These are phyloP conservation scores for Oryzias javanicus DNA, from an alignment of 2,113 vertebrate species.

Conservation along the genomic window DNA sequence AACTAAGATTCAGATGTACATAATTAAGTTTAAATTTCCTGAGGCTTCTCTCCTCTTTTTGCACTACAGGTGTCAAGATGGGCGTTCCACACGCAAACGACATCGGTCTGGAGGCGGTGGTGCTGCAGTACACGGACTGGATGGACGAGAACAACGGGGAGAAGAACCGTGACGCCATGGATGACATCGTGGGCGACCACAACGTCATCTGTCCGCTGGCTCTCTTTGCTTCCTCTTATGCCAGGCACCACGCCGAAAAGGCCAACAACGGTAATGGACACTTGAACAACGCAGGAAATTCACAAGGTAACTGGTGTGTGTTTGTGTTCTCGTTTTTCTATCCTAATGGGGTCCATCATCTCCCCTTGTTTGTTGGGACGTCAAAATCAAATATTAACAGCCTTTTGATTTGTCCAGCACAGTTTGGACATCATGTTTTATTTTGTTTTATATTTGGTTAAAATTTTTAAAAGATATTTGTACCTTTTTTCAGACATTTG, in stretches of 20 bases:
- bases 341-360: too few relatives aligned
- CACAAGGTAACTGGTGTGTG: slow-evolving; percentile 53
- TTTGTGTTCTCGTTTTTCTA: neutral
- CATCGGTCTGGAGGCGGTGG: slow-evolving; percentile 87
- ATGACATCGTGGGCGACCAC: slow-evolving; percentile 90
- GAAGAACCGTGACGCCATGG: slow-evolving; percentile 89
- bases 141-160: slow-evolving; percentile 83
- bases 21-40: too few relatives aligned
- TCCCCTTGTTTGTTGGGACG: too few relatives aligned
- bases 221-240: slow-evolving; percentile 80
- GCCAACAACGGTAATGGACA: slow-evolving; percentile 36
- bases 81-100: slow-evolving; percentile 89
- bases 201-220: slow-evolving; percentile 90
- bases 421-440: too few relatives aligned
- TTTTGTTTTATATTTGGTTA: too few relatives aligned
- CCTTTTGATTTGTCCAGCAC: too few relatives aligned
- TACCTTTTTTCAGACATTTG: too few relatives aligned
- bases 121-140: slow-evolving; percentile 93
- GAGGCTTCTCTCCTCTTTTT: too few relatives aligned
- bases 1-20: too few relatives aligned
- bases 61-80: slow-evolving; percentile 78
- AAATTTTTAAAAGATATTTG: too few relatives aligned
- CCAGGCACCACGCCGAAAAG: slow-evolving; percentile 73
- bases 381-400: too few relatives aligned
- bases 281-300: slow-evolving; percentile 63